phyloP scores from a whole-genome alignment of 1,140 invertebrate species.

The Sinella curviseta region DNA sequence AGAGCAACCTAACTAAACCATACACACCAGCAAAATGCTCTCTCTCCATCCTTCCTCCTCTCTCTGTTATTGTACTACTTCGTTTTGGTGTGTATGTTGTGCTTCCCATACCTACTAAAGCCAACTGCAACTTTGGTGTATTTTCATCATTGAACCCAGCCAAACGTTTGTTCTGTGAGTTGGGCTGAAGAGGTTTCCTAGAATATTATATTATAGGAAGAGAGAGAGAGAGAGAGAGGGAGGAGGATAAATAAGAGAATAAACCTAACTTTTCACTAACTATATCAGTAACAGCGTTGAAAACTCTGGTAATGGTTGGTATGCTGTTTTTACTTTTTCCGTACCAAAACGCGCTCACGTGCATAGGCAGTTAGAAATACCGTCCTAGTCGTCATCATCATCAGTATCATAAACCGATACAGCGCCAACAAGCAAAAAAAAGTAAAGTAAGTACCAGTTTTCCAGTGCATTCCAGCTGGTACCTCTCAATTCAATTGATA shows the following conservation, averaged over 20 bases:
- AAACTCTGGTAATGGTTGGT: constrained; percentile 3
- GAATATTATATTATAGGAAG: neutral
- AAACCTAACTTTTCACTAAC: neutral
- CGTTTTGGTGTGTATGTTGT: neutral
- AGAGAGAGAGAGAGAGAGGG: too few relatives aligned
- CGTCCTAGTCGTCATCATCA: too few relatives aligned
- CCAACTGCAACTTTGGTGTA: neutral
- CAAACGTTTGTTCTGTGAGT: neutral
- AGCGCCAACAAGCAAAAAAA: too few relatives aligned
- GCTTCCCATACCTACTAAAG: neutral
- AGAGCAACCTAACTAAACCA: neutral
- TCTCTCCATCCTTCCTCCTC: neutral
- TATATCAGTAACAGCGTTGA: neutral
- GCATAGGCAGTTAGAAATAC: neutral
- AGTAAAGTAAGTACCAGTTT: neutral
- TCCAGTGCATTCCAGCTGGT: constrained; percentile 4
- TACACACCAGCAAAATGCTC: constrained; percentile 5
- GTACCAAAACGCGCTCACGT: neutral
- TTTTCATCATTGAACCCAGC: neutral
- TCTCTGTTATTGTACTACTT: neutral
- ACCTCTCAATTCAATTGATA: neutral
- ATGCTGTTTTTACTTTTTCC: neutral
- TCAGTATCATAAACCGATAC: too few relatives aligned
- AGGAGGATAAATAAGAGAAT: neutral
- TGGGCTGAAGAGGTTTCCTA: neutral